A percentile compares a stretch with the other conserved stretches of the same genome.
Evolutionary conservation across 1,140 invertebrate genomes (phyloP).

Genomic region (Steinernema khuongi): DNA sequence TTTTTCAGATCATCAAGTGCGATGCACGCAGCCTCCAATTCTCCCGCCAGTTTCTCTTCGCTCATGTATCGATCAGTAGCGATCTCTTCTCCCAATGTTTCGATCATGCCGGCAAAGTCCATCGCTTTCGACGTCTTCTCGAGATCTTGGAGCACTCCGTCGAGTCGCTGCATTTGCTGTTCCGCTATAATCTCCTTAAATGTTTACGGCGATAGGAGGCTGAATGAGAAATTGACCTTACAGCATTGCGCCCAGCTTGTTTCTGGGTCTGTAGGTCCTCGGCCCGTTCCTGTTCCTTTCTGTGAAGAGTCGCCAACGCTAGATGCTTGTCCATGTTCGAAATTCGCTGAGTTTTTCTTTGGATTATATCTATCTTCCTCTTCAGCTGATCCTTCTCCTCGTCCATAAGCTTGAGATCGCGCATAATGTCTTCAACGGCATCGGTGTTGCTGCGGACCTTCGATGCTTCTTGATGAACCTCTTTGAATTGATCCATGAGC

Average conservation of each 20-base stretch:
- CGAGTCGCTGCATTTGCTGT: not conserved
- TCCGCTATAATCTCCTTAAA: not conserved
- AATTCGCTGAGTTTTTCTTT: not conserved
- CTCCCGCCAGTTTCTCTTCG: not conserved
- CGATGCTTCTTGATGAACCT: not conserved
- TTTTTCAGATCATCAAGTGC: not conserved
- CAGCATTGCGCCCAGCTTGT: not conserved
- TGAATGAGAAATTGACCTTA: not conserved
- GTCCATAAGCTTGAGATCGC: slow-evolving; percentile 15
- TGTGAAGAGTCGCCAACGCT: not conserved
- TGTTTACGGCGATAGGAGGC: not conserved
- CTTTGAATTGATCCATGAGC: slow-evolving; percentile 19
- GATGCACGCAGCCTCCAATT: not conserved
- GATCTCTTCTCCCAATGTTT: not conserved
- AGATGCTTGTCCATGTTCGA: slow-evolving; percentile 6
- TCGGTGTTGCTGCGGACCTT: not conserved
- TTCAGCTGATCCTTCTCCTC: slow-evolving; percentile 16
- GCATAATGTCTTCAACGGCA: not conserved
- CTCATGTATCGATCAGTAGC: not conserved
- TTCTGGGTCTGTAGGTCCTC: slow-evolving; percentile 3
- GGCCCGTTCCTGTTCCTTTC: slow-evolving; percentile 3
- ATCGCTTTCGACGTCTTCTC: not conserved
- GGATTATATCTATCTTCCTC: slow-evolving; percentile 1
- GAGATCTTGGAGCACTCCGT: not conserved
- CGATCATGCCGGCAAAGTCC: not conserved